phyloP scores from a whole-genome alignment of 1,140 invertebrate genomes.

The Drosophila pruinosa region DNA sequence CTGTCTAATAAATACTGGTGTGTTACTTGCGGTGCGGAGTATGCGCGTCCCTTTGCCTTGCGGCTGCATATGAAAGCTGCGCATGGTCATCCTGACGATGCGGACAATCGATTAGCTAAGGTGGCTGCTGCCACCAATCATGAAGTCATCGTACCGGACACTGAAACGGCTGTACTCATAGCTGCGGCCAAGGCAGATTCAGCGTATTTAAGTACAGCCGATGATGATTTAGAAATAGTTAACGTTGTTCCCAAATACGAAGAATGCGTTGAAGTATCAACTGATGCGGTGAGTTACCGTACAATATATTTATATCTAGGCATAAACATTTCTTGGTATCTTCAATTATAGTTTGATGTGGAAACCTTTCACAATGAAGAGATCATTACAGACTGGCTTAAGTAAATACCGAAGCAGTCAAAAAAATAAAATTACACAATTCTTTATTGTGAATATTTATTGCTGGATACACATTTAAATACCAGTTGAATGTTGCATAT shows the following conservation, averaged over 20 bases:
- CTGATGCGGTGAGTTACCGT: slow-evolving; percentile 38
- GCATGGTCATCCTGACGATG: slow-evolving; percentile 80
- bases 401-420: slow-evolving; percentile 11
- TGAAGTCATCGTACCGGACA: slow-evolving; percentile 30
- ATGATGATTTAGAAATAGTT: slow-evolving; percentile 37
- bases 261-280: slow-evolving; percentile 41
- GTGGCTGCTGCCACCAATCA: not conserved
- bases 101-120: not conserved
- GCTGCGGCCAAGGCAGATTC: slow-evolving; percentile 61
- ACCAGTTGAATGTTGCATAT: slow-evolving; percentile 42
- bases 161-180: slow-evolving; percentile 65
- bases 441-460: slow-evolving; percentile 58
- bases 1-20: slow-evolving; percentile 87
- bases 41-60: slow-evolving; percentile 88
- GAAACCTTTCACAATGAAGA: slow-evolving; percentile 73
- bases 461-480: slow-evolving; percentile 48
- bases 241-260: slow-evolving; percentile 43
- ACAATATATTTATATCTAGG: not conserved
- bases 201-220: slow-evolving; percentile 42
- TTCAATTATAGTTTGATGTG: slow-evolving; percentile 61
- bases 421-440: no score
- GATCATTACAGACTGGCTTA: slow-evolving; percentile 79
- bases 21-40: slow-evolving; percentile 88
- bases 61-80: slow-evolving; percentile 88
- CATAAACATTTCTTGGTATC: no score